Conservation (phyloP, 2,113 vertebrate species). For the Eclectus roratus region DNA sequence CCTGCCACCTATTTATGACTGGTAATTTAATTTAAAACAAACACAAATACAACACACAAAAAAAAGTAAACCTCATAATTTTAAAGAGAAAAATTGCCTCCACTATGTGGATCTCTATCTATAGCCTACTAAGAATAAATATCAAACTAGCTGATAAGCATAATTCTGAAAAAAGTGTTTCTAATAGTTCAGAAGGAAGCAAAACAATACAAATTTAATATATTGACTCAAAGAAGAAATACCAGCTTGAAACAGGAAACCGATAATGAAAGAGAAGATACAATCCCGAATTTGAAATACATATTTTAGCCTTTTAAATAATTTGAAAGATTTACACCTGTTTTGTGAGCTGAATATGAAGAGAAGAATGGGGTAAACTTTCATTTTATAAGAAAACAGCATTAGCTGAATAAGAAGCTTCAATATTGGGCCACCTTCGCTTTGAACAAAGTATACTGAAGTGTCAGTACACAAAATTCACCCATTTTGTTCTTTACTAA, state of each 20-base stretch:
- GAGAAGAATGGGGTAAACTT: neutral
- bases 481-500: neutral
- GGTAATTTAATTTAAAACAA: neutral
- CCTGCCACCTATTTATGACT: neutral
- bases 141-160: neutral
- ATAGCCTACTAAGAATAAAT: neutral
- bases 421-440: neutral
- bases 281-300: neutral
- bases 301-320: neutral
- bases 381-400: neutral
- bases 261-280: neutral
- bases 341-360: neutral
- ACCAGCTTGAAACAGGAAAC: neutral
- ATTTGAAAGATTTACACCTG: neutral
- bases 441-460: neutral
- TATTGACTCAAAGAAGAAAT: neutral
- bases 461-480: neutral
- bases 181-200: neutral
- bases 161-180: neutral
- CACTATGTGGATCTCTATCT: neutral
- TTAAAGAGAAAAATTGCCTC: neutral
- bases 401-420: neutral
- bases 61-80: neutral
- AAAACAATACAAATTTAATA: neutral
- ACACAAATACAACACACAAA: neutral